phyloP scores from a whole-genome alignment of 2,113 vertebrate species.

The Epinephelus fuscoguttatus region DNA sequence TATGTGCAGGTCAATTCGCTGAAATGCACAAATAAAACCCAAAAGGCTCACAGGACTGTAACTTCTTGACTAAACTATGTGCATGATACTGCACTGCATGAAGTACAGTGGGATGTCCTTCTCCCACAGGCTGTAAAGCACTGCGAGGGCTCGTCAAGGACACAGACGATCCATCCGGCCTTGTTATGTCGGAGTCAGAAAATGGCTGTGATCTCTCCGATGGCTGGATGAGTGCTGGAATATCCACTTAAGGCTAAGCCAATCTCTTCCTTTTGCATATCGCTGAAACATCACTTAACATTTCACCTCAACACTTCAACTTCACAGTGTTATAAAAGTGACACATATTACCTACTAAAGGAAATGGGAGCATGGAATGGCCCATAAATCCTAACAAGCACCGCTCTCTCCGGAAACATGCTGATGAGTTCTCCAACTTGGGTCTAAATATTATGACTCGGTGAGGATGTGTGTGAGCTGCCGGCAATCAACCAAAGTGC shows the following conservation, averaged over 20 bases:
- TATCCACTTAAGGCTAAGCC: slow-evolving; percentile 75
- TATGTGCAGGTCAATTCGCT: not conserved
- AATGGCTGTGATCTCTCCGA: slow-evolving; percentile 45
- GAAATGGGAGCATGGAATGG: slow-evolving; percentile 78
- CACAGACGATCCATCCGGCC: slow-evolving; percentile 24
- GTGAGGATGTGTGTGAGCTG: slow-evolving; percentile 14
- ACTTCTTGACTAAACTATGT: not conserved
- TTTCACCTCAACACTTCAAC: slow-evolving; percentile 79
- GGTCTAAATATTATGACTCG: slow-evolving; percentile 74
- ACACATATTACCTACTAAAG: slow-evolving; percentile 80
- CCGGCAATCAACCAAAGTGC: slow-evolving; percentile 72
- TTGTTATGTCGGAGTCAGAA: slow-evolving; percentile 56
- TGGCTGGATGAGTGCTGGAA: slow-evolving; percentile 55
- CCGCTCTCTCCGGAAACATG: slow-evolving; percentile 67
- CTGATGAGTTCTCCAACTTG: slow-evolving; percentile 69
- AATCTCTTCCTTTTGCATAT: slow-evolving; percentile 73
- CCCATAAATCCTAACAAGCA: slow-evolving; percentile 74
- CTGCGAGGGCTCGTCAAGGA: slow-evolving; percentile 57
- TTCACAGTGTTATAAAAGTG: slow-evolving; percentile 78
- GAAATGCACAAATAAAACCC: not conserved
- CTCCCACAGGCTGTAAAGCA: slow-evolving; percentile 33
- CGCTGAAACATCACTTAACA: slow-evolving; percentile 79
- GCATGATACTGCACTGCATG: not conserved
- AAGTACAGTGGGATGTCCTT: slow-evolving; percentile 22
- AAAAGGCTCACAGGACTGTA: not conserved